phyloP scores from a whole-genome alignment of 2,113 vertebrate species.

The Solenodon paradoxus region DNA sequence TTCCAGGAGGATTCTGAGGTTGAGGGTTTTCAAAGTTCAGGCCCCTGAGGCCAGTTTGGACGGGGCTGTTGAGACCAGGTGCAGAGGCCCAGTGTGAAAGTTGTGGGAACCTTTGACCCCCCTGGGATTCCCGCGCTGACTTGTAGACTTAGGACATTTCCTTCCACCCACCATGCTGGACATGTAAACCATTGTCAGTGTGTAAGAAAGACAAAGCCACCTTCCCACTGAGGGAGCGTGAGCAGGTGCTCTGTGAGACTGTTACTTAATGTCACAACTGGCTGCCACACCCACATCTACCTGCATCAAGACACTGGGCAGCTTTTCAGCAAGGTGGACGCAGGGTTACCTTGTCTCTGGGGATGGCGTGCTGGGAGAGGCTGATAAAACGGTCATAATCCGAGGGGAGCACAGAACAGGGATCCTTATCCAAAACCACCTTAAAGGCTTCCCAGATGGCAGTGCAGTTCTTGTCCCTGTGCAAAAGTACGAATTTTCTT shows the following conservation, averaged over 20 bases:
- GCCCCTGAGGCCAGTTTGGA: neutral
- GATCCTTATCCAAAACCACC: constrained; percentile 80
- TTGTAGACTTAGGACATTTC: neutral
- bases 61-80: neutral
- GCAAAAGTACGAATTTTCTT: neutral
- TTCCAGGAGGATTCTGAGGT: neutral
- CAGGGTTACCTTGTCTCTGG: constrained; percentile 84
- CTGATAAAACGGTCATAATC: constrained; percentile 83
- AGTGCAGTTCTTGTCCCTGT: constrained; percentile 85
- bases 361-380: constrained; percentile 80
- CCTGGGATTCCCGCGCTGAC: neutral
- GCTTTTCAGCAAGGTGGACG: too few relatives aligned
- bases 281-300: too few relatives aligned
- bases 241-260: neutral
- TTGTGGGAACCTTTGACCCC: neutral
- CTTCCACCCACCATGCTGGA: neutral
- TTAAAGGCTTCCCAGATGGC: constrained; percentile 84
- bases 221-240: neutral
- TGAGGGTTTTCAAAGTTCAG: neutral
- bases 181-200: neutral
- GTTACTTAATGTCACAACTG: too few relatives aligned
- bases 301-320: too few relatives aligned
- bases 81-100: neutral
- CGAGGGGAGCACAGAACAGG: constrained; percentile 80
- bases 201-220: neutral